Evolutionary conservation across 2,888 invertebrate genomes (phyloP), one percentile per base, ranked within the genome.

Genomic region (Drosophila cracens): DNA sequence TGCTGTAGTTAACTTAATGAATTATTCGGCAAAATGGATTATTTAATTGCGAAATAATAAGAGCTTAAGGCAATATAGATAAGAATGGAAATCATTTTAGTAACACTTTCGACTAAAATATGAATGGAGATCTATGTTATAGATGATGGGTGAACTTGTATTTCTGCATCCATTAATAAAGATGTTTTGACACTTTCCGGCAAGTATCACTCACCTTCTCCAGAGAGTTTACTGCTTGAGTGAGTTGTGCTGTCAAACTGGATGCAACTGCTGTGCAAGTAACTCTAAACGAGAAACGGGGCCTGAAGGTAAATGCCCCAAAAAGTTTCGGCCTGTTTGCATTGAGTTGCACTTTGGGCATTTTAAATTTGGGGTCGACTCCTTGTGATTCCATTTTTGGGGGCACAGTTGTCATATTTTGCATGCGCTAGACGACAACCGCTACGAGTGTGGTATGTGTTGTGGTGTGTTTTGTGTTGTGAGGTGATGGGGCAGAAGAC

Each of bases 401-500:
- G 66, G 49, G 56, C 70, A 83, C 79, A 74, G 76, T 79, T 87
- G 89, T 87, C 89, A 90, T 83, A 90, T 83, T 79, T 85, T 83
- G 87, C 87, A 81, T 77, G 85, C 61, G 53, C 56, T 68, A 63
- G 60, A 58, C 60, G 66, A 67, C 79, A 76, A 59, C 54, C 53
- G 65, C 57, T 53, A 52, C 62, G 53, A 61, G n/a, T 56, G 29
- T 38, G 56, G 25, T 27, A 16, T 46, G 25, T 46, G 16, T 25
- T 46, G 21, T 46, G 21, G 21, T 25, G 11, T 43, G 21, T 46
- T 18, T 46, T 40, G 2, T 36, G 71, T 10, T 1, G 43, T 8
- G 51, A 43, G n/a, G 29, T 27, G 29, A 16, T 10, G 27, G 11
- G 31, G 38, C 31, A n/a, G 27, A 38, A 3, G 11, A 8, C 5